phyloP scores from a whole-genome alignment of 2,888 invertebrate genomes.

The Sminthurides aquaticus region DNA sequence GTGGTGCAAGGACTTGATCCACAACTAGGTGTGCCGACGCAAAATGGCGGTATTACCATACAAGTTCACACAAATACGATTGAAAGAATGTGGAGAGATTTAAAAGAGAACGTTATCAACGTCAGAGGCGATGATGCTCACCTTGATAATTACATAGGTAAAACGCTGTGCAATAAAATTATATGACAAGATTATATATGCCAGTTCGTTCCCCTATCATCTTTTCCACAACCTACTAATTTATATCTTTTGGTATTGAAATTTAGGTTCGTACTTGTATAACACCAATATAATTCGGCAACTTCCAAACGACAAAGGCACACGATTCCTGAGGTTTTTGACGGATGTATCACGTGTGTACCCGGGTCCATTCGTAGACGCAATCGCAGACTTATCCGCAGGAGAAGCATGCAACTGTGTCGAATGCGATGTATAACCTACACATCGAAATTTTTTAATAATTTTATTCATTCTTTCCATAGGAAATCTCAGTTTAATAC shows the following conservation, averaged over 20 bases:
- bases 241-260: too few relatives aligned
- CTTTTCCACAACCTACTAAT: too few relatives aligned
- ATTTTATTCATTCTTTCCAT: too few relatives aligned
- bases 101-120: neutral
- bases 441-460: too few relatives aligned
- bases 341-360: neutral
- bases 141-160: neutral
- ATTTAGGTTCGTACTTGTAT: too few relatives aligned
- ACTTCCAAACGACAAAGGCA: neutral
- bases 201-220: too few relatives aligned
- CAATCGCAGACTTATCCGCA: neutral
- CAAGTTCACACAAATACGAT: neutral
- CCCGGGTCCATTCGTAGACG: neutral
- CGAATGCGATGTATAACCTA: too few relatives aligned
- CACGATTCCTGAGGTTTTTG: neutral
- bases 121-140: neutral
- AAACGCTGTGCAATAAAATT: too few relatives aligned
- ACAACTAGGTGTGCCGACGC: neutral
- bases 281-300: neutral
- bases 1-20: neutral
- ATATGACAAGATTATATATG: too few relatives aligned
- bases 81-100: neutral
- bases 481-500: too few relatives aligned
- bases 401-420: neutral
- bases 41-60: neutral